These are phyloP conservation scores for Gnathonemus echidnorhynchus DNA, from an alignment of 2,113 vertebrate genomes.

Conservation along the genomic window DNA sequence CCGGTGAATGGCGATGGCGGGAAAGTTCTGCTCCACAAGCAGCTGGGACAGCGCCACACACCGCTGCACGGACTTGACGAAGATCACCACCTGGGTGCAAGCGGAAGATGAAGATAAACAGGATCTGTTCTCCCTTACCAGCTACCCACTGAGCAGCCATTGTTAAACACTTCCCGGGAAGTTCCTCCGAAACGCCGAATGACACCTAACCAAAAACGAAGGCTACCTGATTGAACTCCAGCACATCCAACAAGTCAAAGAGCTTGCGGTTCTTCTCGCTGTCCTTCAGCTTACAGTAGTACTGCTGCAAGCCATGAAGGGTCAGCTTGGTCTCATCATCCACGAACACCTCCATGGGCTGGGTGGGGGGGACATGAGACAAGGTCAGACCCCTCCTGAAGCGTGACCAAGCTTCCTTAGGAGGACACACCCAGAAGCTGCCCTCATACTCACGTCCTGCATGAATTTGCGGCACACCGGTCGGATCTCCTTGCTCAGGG, in stretches of 20 bases:
- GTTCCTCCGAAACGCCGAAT: not conserved
- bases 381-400: not conserved
- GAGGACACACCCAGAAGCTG: no score
- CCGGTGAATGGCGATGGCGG: conserved; percentile 79
- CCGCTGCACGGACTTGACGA: conserved; percentile 78
- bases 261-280: conserved; percentile 83
- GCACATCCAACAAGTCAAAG: conserved; percentile 76
- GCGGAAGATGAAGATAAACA: not conserved
- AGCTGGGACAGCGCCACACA: conserved; percentile 80
- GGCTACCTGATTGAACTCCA: conserved; percentile 80
- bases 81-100: conserved; percentile 72
- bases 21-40: conserved; percentile 81
- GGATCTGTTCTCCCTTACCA: not conserved
- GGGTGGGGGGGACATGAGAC: conserved; percentile 4
- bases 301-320: conserved; percentile 78
- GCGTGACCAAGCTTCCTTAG: not conserved
- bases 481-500: conserved; percentile 78
- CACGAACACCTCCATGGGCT: conserved; percentile 88
- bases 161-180: not conserved
- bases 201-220: not conserved
- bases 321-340: conserved; percentile 84
- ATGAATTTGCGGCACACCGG: conserved; percentile 85
- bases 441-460: conserved; percentile 72
- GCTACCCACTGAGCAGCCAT: not conserved
- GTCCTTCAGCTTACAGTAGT: conserved; percentile 83